Evolutionary conservation across 2,113 vertebrate genomes (phyloP), one percentile per base, ranked within the genome.

Genomic region (Piaya cayana): DNA sequence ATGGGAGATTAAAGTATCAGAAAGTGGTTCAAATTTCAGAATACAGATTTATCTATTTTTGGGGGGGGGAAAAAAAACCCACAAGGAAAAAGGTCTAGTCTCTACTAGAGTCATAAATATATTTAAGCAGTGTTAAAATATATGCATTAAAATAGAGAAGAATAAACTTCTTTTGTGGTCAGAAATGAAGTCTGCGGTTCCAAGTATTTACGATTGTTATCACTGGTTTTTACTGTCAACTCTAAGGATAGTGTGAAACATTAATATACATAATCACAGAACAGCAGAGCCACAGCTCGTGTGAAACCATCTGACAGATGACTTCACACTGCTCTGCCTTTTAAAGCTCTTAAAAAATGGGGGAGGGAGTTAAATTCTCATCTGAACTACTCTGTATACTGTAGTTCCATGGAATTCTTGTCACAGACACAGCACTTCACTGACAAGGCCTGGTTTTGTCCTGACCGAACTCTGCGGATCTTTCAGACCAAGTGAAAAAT

Each of bases 331-430:
- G 58, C 93, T 97, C 92, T 97, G 96, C 93, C 93, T 97, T 96
- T 98, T 98, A 98, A 98, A 98, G 97, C 96, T 96, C 96, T 97
- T 97, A 94, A 93, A 88, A 82, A 97, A 90, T 39, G 69, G 90
- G 93, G 79, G 49, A 87, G 94, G 97, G 97, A 92, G 63, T 92
- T 92, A 82, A 96, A 58, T 84, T 96, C 84, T 96, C 45, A 69
- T 86, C 86, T 93, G 91, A 97, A 93, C 96, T 91, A 95, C 86
- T 72, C 83, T 65, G 80, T n/a, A 69, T 76, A 55, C n/a, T 79
- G 52, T 67, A 87, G 59, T 34, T 91, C 60, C 78, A 93, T 84
- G 78, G 93, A 91, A 96, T 97, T 95, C 89, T 97, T 91, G 96
- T 74, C 92, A 76, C 86, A 96, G 92, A 97, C 90, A 76, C 77